These are phyloP conservation scores for Pteronotus mesoamericanus DNA, from an alignment of 2,797 vertebrate genomes.

Conservation along the genomic window DNA sequence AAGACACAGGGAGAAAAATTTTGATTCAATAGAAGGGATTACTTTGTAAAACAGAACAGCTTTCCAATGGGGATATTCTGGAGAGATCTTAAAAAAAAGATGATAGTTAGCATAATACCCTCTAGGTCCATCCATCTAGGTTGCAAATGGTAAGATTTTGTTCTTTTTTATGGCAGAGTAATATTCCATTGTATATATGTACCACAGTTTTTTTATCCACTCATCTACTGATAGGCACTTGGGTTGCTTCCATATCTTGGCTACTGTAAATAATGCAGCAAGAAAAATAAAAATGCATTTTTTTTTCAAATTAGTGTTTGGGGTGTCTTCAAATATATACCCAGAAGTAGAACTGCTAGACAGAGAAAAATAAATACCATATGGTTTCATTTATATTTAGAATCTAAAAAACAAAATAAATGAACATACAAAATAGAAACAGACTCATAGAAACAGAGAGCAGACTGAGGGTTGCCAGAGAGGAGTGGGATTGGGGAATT, in stretches of 20 bases:
- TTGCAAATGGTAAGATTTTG: background rate
- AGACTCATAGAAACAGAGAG: background rate
- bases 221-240: background rate
- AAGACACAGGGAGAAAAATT: background rate
- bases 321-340: background rate
- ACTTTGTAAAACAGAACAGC: background rate
- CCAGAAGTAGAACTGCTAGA: background rate
- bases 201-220: background rate
- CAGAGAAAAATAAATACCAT: background rate
- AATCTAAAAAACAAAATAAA: background rate
- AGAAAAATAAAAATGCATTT: background rate
- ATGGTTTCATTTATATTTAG: background rate
- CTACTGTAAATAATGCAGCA: background rate
- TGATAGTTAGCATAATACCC: background rate
- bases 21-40: background rate
- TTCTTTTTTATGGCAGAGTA: background rate
- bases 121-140: background rate
- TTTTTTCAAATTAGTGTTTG: background rate
- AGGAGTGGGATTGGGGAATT: background rate
- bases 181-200: background rate
- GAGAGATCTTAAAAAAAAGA: background rate
- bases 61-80: background rate
- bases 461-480: background rate
- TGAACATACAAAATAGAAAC: background rate
- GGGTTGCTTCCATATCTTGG: background rate